Evolutionary conservation across 1,140 invertebrate genomes (phyloP).

Genomic region (Pachyrhynchus sulphureomaculatus): DNA sequence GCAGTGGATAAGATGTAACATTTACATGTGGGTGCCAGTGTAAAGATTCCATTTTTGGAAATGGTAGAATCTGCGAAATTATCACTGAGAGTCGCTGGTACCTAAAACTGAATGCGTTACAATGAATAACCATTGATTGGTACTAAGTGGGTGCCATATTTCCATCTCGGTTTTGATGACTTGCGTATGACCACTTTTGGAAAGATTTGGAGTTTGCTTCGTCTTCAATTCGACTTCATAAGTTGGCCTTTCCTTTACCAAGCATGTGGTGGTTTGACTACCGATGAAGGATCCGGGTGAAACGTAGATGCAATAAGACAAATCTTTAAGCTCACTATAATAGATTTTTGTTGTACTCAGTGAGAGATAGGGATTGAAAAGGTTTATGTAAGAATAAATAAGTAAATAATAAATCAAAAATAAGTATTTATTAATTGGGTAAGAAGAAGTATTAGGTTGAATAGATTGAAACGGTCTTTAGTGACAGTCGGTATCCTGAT

Average conservation of each 20-base stretch:
- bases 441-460: conserved; percentile 2
- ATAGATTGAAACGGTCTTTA: not conserved
- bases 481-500: conserved; percentile 4
- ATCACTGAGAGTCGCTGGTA: not conserved
- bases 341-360: not conserved
- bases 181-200: no score
- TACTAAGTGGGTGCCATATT: no score
- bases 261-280: not conserved
- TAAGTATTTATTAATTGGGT: not conserved
- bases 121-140: not conserved
- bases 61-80: not conserved
- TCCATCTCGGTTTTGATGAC: no score
- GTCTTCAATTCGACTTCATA: not conserved
- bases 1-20: conserved; percentile 7
- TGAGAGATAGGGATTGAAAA: not conserved
- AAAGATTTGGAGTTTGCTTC: not conserved
- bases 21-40: not conserved
- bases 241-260: no score
- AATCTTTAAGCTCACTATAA: not conserved
- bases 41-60: not conserved
- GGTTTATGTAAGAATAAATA: conserved; percentile 2
- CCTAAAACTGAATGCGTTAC: no score
- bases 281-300: not conserved
- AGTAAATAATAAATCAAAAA: no score
- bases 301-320: no score